Percentiles rank a stretch among this genome's conserved stretches.
Conservation (phyloP, 2,888 invertebrate genomes). For the Drosophila mimetica region DNA sequence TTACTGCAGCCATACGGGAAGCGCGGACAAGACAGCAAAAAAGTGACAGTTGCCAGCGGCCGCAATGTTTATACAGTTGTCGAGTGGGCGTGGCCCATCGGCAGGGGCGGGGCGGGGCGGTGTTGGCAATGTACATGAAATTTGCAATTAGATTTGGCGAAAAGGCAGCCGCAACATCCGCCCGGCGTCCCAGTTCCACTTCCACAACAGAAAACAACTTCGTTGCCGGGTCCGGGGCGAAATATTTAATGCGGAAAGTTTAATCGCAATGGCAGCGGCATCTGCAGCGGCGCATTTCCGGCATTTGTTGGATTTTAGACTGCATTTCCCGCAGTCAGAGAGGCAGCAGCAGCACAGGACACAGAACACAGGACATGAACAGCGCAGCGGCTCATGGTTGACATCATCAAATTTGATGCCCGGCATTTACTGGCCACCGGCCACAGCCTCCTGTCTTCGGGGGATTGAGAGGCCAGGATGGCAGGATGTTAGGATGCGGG, state of each 20-base stretch:
- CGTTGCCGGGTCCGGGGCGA: constrained; percentile 16
- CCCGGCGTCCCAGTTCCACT: constrained; percentile 28
- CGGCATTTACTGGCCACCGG: constrained; percentile 27
- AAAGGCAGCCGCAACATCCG: constrained; percentile 65
- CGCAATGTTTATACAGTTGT: constrained; percentile 52
- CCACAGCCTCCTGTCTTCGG: constrained; percentile 32
- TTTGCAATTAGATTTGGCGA: constrained; percentile 75
- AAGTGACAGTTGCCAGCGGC: constrained; percentile 37
- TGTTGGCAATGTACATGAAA: constrained; percentile 62
- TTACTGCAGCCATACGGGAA: constrained; percentile 63
- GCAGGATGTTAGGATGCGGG: constrained; percentile 4
- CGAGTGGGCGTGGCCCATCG: constrained; percentile 28
- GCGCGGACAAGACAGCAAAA: constrained; percentile 18
- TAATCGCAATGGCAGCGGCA: constrained; percentile 62
- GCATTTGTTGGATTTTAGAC: constrained; percentile 69
- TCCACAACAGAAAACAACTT: constrained; percentile 8
- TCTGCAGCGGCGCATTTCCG: constrained; percentile 62
- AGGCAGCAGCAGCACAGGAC: background rate
- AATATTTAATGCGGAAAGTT: constrained; percentile 75
- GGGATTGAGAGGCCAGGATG: constrained; percentile 46
- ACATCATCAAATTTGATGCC: constrained; percentile 69
- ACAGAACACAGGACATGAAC: constrained; percentile 24
- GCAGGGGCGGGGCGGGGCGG: constrained; percentile 2
- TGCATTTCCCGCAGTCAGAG: constrained; percentile 61
- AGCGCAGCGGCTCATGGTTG: constrained; percentile 36